A percentile compares a stretch with the other conserved stretches of the same genome.
These are phyloP conservation scores for Athene cunicularia DNA, from an alignment of 2,113 vertebrate genomes.

Conservation along the genomic window DNA sequence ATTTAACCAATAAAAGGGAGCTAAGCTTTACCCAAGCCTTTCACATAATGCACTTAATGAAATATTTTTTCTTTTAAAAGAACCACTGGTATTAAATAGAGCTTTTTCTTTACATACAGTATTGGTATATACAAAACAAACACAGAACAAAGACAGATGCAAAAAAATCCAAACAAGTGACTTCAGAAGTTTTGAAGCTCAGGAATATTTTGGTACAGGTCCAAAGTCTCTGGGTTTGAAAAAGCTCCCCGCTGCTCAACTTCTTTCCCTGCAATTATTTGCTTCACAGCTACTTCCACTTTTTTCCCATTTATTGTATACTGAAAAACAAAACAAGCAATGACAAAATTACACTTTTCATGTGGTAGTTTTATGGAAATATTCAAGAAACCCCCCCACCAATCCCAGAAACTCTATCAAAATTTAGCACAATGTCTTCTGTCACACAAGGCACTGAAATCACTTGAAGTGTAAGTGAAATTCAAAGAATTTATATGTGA, in stretches of 20 bases:
- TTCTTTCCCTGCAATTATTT: conserved; percentile 88
- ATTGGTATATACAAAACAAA: conserved; percentile 30
- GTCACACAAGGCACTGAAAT: neutral
- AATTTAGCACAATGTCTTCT: neutral
- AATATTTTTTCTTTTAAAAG: conserved; percentile 9
- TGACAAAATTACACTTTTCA: neutral
- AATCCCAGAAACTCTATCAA: neutral
- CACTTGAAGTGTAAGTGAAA: neutral
- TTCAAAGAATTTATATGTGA: neutral
- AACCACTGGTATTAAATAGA: conserved; percentile 31
- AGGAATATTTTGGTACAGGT: conserved; percentile 90
- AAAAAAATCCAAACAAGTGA: neutral
- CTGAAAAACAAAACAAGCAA: conserved; percentile 67
- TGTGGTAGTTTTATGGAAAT: neutral
- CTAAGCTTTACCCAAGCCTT: neutral
- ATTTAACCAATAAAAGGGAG: neutral
- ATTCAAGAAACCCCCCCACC: neutral
- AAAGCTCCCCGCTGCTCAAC: conserved; percentile 88
- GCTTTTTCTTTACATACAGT: conserved; percentile 34
- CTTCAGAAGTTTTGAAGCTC: conserved; percentile 91
- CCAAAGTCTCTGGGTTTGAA: conserved; percentile 92
- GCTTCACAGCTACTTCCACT: conserved; percentile 95
- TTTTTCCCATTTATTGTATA: conserved; percentile 97
- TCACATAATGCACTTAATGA: conserved; percentile 16
- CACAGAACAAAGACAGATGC: neutral